These are phyloP conservation scores for Danio albolineatus DNA, from an alignment of 2,797 vertebrate species.

Conservation along the genomic window DNA sequence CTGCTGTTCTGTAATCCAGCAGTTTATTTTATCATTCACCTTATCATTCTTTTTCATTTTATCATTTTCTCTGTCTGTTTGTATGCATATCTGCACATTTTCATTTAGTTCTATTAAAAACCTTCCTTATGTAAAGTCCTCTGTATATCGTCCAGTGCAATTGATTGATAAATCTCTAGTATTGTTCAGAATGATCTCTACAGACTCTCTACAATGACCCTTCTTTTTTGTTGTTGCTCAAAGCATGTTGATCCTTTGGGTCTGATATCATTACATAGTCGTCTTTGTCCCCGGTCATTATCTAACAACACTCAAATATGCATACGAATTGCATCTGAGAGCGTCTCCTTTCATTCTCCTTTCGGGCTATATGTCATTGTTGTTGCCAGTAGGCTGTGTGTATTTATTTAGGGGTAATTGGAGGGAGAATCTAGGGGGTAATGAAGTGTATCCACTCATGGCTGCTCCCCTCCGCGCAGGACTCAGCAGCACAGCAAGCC, in stretches of 20 bases:
- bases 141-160: background rate
- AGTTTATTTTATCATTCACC: too few species aligned
- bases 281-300: conserved; percentile 77
- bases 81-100: background rate
- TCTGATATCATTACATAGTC: conserved; percentile 1
- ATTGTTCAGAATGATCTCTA: background rate
- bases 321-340: conserved; percentile 81
- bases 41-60: too few species aligned
- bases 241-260: conserved; percentile 11
- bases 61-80: background rate
- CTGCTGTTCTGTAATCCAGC: background rate
- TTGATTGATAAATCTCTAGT: background rate
- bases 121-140: background rate
- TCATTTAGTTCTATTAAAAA: background rate
- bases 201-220: background rate
- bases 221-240: conserved; percentile 21
- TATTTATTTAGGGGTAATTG: conserved; percentile 88
- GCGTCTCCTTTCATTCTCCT: conserved; percentile 77
- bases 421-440: conserved; percentile 86
- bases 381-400: conserved; percentile 84
- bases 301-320: conserved; percentile 81
- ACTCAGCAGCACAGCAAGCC: conserved; percentile 53
- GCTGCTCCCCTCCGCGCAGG: conserved; percentile 83
- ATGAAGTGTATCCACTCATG: conserved; percentile 92
- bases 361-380: conserved; percentile 83